phyloP scores from a whole-genome alignment of 2,797 vertebrate species.

The Amphiprion clarkii region DNA sequence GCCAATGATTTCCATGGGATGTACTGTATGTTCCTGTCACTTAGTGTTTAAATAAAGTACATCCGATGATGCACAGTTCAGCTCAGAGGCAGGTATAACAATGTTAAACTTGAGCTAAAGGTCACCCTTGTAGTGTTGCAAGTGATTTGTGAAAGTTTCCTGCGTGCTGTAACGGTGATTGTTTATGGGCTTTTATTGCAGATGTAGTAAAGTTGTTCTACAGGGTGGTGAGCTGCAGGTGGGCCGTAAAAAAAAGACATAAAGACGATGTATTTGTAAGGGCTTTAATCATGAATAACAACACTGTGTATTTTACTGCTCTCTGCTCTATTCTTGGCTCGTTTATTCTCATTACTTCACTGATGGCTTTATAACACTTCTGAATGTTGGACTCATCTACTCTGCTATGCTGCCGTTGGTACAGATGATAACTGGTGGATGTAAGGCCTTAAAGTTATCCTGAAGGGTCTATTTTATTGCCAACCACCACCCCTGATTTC shows the following conservation, averaged over 20 bases:
- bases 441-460: too few species aligned
- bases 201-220: slow-evolving; percentile 11
- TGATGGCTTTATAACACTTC: not conserved
- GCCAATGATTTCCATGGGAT: not conserved
- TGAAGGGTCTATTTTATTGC: not conserved
- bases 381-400: not conserved
- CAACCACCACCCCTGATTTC: not conserved
- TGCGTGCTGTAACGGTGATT: slow-evolving; percentile 21
- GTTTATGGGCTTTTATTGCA: slow-evolving; percentile 27
- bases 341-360: not conserved
- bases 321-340: not conserved
- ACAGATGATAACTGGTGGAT: not conserved
- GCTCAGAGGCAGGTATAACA: not conserved
- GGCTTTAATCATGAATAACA: slow-evolving; percentile 4
- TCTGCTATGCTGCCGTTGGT: not conserved
- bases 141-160: slow-evolving; percentile 29
- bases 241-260: slow-evolving; percentile 16
- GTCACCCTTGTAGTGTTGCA: not conserved
- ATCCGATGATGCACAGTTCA: not conserved
- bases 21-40: not conserved
- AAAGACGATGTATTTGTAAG: slow-evolving; percentile 4
- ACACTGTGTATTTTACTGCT: not conserved
- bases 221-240: not conserved
- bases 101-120: not conserved
- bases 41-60: not conserved